Evolutionary conservation across 2,888 invertebrate species (phyloP), one percentile per base, ranked within the genome.

Genomic region (Drosophila rellima): DNA sequence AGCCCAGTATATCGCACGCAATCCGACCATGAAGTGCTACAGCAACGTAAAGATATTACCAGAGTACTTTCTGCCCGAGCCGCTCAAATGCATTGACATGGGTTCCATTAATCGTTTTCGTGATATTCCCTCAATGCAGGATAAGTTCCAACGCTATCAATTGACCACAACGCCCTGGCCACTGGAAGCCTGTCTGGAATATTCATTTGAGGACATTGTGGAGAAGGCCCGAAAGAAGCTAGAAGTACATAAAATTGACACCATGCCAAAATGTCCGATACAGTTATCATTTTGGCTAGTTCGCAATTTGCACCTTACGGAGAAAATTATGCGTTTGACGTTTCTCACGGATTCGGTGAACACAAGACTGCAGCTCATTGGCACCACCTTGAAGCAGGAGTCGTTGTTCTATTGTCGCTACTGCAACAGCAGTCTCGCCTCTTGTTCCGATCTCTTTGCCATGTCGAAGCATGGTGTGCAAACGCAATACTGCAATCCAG

Each of bases 391-490:
- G 59, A 91, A 91, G 69, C 83, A 94, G 93, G 93, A 93, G 62
- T 93, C 93, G 31, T 92, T 94, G 61, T 92, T 93, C 70, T 93
- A 94, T 71, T 93, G 94, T 69, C 96, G 96, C 80, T 93, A 93
- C 60, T 94, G 94, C 79, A 92, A 93, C 48, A 94, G 94, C 67
- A 92, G 93, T 62, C 94, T 96, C 51, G 95, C 95, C 1, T 93
- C 94, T 73, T 95, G 95, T 73, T 93, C 93, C 6, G 94, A 96
- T 82, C 94, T 96, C 56, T 96, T 97, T 92, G 95, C 96, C 47
- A 96, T 97, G 96, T 96, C 96, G 10, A 94, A 95, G 78, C 96
- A 96, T 89, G 97, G 97, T 0, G 95, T 96, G 0, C 95, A 96
- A 91, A 95, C 95, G 48, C 96, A 96, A 50, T 97, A 96, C 89